phyloP scores from a whole-genome alignment of 2,888 invertebrate species.

The Crematogaster levior region DNA sequence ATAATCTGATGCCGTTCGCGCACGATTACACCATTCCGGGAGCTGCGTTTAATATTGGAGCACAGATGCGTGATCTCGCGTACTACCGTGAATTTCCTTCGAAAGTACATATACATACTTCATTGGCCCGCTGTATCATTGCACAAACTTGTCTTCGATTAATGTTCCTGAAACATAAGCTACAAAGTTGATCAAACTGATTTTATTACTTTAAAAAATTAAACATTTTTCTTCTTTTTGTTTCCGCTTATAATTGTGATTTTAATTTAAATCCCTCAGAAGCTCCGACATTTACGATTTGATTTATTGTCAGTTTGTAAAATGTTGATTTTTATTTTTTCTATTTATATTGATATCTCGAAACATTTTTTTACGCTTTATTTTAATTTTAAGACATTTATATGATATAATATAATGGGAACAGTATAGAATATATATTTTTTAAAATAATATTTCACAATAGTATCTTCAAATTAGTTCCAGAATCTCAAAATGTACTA shows the following conservation, averaged over 20 bases:
- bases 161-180: slow-evolving; percentile 8
- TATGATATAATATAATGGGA: neutral
- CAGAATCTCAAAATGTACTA: neutral
- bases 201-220: slow-evolving; percentile 14
- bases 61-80: slow-evolving; percentile 1
- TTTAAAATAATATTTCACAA: no score
- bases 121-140: slow-evolving; percentile 12
- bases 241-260: neutral
- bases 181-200: neutral
- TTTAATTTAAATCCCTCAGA: neutral
- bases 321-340: neutral
- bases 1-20: slow-evolving; percentile 41
- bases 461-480: neutral
- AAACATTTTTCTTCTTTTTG: neutral
- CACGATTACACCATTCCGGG: slow-evolving; percentile 12
- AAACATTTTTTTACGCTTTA: neutral
- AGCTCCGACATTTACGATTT: neutral
- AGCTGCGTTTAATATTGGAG: slow-evolving; percentile 34
- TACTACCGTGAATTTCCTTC: slow-evolving; percentile 10
- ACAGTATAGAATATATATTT: neutral
- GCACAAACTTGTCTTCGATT: slow-evolving; percentile 23
- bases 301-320: neutral
- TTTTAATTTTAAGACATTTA: neutral
- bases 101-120: neutral
- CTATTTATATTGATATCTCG: neutral